Percentiles rank a stretch among this genome's conserved stretches.
These are phyloP conservation scores for Petromus typicus DNA, from an alignment of 2,113 vertebrate genomes.

Conservation along the genomic window DNA sequence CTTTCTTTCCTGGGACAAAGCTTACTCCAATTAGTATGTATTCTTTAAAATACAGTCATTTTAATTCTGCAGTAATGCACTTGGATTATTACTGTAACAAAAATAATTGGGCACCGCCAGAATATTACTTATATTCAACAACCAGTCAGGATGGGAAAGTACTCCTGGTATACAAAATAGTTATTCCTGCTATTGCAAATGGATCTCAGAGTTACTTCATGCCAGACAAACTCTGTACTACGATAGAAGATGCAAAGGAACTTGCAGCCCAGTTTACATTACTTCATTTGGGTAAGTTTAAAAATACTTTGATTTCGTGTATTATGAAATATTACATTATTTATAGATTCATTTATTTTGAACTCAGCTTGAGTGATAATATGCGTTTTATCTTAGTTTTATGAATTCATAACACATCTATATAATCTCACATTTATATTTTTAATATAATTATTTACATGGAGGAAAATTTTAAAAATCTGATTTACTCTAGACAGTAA, in stretches of 20 bases:
- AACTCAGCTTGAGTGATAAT: slow-evolving; percentile 24
- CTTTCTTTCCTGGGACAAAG: slow-evolving; percentile 90
- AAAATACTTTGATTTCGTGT: slow-evolving; percentile 12
- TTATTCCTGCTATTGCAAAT: slow-evolving; percentile 88
- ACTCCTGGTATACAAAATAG: slow-evolving; percentile 91
- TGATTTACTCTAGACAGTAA: slow-evolving; percentile 4
- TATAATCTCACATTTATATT: slow-evolving; percentile 38
- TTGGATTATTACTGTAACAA: slow-evolving; percentile 95
- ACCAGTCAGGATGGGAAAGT: slow-evolving; percentile 90
- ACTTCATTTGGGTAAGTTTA: slow-evolving; percentile 91
- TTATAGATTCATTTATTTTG: slow-evolving; percentile 21
- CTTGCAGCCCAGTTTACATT: slow-evolving; percentile 94
- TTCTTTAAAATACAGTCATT: slow-evolving; percentile 92
- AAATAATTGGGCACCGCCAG: slow-evolving; percentile 92
- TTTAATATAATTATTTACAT: slow-evolving; percentile 34
- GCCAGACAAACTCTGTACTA: slow-evolving; percentile 93
- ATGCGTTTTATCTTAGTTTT: slow-evolving; percentile 48
- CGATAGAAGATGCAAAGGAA: slow-evolving; percentile 95
- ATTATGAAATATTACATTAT: slow-evolving; percentile 34
- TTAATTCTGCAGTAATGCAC: slow-evolving; percentile 92
- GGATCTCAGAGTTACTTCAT: slow-evolving; percentile 91
- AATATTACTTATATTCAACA: slow-evolving; percentile 95
- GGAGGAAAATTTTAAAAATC: background rate
- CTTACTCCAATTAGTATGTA: slow-evolving; percentile 92
- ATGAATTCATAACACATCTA: background rate